Percentiles rank a stretch among this genome's conserved stretches.
Conservation (phyloP, 2,888 invertebrate species). For the Elysia crispata region DNA sequence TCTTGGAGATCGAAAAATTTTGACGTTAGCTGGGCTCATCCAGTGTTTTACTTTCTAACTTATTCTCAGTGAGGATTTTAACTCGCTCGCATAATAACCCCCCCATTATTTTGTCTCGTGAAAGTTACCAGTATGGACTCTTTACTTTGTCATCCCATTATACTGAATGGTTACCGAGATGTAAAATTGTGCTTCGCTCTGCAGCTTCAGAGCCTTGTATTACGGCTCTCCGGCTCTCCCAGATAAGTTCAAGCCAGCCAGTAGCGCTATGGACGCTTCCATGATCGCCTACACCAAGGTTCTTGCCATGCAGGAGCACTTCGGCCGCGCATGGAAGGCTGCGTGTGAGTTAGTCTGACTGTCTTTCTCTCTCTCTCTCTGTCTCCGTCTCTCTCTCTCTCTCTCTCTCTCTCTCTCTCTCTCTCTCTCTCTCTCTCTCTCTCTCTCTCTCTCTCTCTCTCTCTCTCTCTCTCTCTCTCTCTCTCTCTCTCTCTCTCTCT, state of each 20-base stretch:
- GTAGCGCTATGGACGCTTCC: conserved; percentile 11
- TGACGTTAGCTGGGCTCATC: no score
- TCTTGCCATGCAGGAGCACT: conserved; percentile 37
- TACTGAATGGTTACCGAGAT: not conserved
- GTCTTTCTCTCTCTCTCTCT: not conserved
- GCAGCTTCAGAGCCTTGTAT: not conserved
- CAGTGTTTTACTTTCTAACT: no score
- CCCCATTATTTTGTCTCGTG: no score
- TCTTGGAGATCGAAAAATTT: no score
- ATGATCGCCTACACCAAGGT: conserved; percentile 35
- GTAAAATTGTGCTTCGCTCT: not conserved
- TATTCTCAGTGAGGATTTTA: no score
- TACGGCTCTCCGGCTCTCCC: not conserved
- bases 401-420: conserved; percentile 20
- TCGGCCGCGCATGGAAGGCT: conserved; percentile 19
- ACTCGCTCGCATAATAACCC: no score
- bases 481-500: not conserved
- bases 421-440: conserved; percentile 23
- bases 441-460: conserved; percentile 26
- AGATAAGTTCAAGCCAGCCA: not conserved
- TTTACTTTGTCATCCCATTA: no score
- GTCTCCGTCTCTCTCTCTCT: conserved; percentile 3
- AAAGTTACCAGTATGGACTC: no score
- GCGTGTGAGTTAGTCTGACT: conserved; percentile 22
- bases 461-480: not conserved